Conservation (phyloP, 1,140 invertebrate genomes). For the Drosophila orosa region DNA sequence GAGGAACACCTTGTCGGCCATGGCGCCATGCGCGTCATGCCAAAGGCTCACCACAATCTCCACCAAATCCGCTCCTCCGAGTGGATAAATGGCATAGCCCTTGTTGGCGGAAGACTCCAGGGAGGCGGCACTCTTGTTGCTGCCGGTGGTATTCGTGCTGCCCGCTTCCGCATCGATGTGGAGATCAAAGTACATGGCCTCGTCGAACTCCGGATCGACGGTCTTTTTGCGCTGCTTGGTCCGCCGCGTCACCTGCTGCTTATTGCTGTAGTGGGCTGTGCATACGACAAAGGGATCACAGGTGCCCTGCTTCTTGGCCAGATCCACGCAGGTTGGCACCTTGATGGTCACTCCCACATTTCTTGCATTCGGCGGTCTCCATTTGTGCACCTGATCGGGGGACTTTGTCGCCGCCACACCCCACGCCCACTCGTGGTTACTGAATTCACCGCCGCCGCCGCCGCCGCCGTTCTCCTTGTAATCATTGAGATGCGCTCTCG, state of each 20-base stretch:
- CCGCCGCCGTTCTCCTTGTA: conserved; percentile 81
- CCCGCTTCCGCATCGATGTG: conserved; percentile 86
- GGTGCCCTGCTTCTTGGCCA: conserved; percentile 94
- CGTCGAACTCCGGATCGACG: conserved; percentile 94
- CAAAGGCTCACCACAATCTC: conserved; percentile 92
- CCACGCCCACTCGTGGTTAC: conserved; percentile 68
- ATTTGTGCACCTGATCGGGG: conserved; percentile 66
- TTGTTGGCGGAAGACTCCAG: conserved; percentile 78
- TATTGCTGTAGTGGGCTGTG: conserved; percentile 91
- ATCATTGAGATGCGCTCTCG: conserved; percentile 74
- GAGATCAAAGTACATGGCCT: conserved; percentile 94
- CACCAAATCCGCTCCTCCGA: conserved; percentile 87
- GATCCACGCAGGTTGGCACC: conserved; percentile 93
- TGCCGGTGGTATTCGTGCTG: conserved; percentile 76
- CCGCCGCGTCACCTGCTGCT: conserved; percentile 91
- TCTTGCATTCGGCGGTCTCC: conserved; percentile 61
- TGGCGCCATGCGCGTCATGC: conserved; percentile 92
- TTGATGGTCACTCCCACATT: conserved; percentile 85
- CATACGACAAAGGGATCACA: conserved; percentile 95
- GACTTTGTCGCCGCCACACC: conserved; percentile 25
- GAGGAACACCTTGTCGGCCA: conserved; percentile 91
- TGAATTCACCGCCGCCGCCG: conserved; percentile 75
- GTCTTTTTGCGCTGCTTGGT: conserved; percentile 96
- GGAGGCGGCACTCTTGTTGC: conserved; percentile 64
- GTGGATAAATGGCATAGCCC: conserved; percentile 85